Evolutionary conservation across 1,140 invertebrate species (phyloP).

Genomic region (Apis florea): DNA sequence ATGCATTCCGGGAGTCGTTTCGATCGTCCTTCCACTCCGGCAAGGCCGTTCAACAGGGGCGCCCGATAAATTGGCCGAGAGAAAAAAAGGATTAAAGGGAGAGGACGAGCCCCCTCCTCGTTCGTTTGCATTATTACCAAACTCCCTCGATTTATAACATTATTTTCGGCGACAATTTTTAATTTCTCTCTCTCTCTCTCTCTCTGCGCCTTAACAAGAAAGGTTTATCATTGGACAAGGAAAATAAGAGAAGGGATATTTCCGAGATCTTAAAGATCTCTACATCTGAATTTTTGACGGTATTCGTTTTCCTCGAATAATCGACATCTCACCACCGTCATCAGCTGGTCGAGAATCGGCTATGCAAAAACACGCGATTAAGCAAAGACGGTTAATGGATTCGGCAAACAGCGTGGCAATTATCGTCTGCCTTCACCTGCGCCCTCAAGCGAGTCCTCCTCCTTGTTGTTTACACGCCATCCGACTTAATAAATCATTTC

Average conservation of each 20-base stretch:
- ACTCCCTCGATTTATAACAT: neutral
- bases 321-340: no score
- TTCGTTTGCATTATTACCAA: neutral
- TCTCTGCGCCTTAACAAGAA: no score
- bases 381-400: slow-evolving; percentile 9
- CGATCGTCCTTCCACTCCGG: slow-evolving; percentile 52
- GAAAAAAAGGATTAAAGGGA: slow-evolving; percentile 36
- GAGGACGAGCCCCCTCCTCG: slow-evolving; percentile 16
- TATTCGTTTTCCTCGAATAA: no score
- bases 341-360: no score
- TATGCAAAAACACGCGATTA: neutral
- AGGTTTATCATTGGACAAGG: no score
- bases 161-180: no score
- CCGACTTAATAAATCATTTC: slow-evolving; percentile 57
- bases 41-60: slow-evolving; percentile 52
- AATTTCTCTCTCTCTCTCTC: no score
- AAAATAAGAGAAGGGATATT: no score
- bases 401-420: slow-evolving; percentile 22
- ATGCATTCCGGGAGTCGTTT: slow-evolving; percentile 57
- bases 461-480: slow-evolving; percentile 29
- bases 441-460: neutral
- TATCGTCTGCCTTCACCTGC: slow-evolving; percentile 9
- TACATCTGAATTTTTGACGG: no score
- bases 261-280: no score
- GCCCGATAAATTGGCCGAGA: slow-evolving; percentile 45